These are phyloP conservation scores for Mythimna vitellina DNA, from an alignment of 2,888 invertebrate species.

Conservation along the genomic window DNA sequence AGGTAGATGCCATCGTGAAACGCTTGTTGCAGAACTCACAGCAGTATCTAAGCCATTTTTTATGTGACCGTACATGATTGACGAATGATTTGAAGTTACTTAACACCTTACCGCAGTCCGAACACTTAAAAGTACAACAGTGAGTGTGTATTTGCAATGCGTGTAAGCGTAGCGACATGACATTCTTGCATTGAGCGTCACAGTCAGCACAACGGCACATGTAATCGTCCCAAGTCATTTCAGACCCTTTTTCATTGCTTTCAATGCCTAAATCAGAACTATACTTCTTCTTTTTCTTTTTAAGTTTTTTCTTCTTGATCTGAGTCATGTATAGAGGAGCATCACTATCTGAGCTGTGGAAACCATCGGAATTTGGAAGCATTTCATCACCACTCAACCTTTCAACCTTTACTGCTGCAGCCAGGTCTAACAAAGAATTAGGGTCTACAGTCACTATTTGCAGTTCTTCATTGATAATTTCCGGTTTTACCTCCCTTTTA, in stretches of 20 bases:
- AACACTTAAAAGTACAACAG: slow-evolving; percentile 84
- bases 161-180: slow-evolving; percentile 81
- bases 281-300: slow-evolving; percentile 59
- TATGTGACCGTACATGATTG: slow-evolving; percentile 81
- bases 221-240: slow-evolving; percentile 81
- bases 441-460: slow-evolving; percentile 70
- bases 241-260: background rate
- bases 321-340: slow-evolving; percentile 72
- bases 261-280: slow-evolving; percentile 23
- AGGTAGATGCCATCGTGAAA: slow-evolving; percentile 70
- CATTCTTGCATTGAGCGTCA: slow-evolving; percentile 83
- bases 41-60: slow-evolving; percentile 78
- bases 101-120: slow-evolving; percentile 80
- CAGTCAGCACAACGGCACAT: slow-evolving; percentile 83
- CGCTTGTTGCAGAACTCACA: slow-evolving; percentile 84
- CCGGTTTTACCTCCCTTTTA: slow-evolving; percentile 79
- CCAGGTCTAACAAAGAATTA: slow-evolving; percentile 67
- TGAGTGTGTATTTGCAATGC: slow-evolving; percentile 81
- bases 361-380: slow-evolving; percentile 66
- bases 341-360: slow-evolving; percentile 80
- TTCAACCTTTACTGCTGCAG: slow-evolving; percentile 73
- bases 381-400: slow-evolving; percentile 67
- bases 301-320: slow-evolving; percentile 67
- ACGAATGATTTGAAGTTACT: slow-evolving; percentile 78
- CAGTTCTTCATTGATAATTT: slow-evolving; percentile 65